These are phyloP conservation scores for Microtus pennsylvanicus DNA, from an alignment of 2,113 vertebrate species.

Conservation along the genomic window DNA sequence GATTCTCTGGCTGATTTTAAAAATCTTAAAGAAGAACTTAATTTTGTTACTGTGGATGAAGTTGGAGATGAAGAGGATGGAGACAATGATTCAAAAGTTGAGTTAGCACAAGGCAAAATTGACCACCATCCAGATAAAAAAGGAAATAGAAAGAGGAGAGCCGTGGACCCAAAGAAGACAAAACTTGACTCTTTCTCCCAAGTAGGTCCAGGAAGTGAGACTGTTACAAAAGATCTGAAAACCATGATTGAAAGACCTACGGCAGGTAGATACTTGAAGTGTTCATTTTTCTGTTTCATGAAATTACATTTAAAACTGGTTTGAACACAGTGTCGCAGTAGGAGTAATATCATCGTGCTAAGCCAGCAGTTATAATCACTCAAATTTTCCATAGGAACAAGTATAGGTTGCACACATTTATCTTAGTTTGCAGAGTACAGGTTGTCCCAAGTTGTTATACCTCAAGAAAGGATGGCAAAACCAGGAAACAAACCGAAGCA, in stretches of 20 bases:
- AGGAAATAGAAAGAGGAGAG: constrained; percentile 63
- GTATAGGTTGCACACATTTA: background rate
- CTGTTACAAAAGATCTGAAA: constrained; percentile 39
- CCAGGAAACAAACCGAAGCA: background rate
- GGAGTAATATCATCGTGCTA: background rate
- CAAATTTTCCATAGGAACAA: background rate
- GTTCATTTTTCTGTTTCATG: constrained; percentile 62
- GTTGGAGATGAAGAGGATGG: constrained; percentile 90
- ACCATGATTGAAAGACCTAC: constrained; percentile 32
- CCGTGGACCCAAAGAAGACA: constrained; percentile 49
- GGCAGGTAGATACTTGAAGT: constrained; percentile 70
- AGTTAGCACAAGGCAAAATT: constrained; percentile 69
- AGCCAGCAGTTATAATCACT: background rate
- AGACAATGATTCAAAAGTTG: constrained; percentile 68
- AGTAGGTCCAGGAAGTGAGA: constrained; percentile 32
- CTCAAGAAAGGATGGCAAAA: background rate
- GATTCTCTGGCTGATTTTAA: constrained; percentile 88
- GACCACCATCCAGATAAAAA: constrained; percentile 44
- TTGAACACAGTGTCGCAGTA: background rate
- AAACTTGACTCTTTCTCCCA: constrained; percentile 55
- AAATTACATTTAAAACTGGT: constrained; percentile 59
- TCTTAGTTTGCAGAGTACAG: constrained; percentile 9
- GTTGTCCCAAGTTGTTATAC: background rate
- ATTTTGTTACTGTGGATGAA: constrained; percentile 92
- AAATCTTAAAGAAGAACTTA: constrained; percentile 87